Conservation (phyloP, 2,888 invertebrate species). For the Dorcus parallelipipedus region DNA sequence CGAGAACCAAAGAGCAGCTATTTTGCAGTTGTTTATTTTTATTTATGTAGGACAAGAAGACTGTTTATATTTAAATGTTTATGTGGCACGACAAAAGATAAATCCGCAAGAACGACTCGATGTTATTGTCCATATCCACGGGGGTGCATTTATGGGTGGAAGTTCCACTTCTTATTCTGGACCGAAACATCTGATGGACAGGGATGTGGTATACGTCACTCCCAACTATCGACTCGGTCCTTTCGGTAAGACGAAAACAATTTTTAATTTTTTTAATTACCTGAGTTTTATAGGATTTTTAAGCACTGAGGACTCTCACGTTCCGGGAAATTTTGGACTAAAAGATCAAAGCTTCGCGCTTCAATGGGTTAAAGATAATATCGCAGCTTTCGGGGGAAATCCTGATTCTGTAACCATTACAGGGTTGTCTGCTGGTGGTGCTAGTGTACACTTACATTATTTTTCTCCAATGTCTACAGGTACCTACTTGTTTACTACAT, state of each 20-base stretch:
- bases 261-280: neutral
- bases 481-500: slow-evolving; percentile 5
- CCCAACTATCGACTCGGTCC: slow-evolving; percentile 66
- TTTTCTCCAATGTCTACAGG: slow-evolving; percentile 40
- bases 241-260: slow-evolving; percentile 47
- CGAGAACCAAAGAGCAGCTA: no score
- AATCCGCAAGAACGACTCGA: slow-evolving; percentile 43
- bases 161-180: slow-evolving; percentile 50
- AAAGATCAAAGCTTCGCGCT: slow-evolving; percentile 44
- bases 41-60: slow-evolving; percentile 54
- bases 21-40: no score
- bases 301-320: slow-evolving; percentile 41
- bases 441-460: slow-evolving; percentile 44
- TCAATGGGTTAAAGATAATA: slow-evolving; percentile 42
- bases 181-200: slow-evolving; percentile 57
- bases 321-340: slow-evolving; percentile 44
- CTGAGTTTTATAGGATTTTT: slow-evolving; percentile 31
- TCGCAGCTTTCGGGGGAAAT: slow-evolving; percentile 44
- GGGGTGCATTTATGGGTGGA: slow-evolving; percentile 63
- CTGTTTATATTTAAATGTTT: slow-evolving; percentile 60
- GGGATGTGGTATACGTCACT: slow-evolving; percentile 60
- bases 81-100: slow-evolving; percentile 47
- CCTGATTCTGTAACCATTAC: slow-evolving; percentile 41
- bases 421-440: slow-evolving; percentile 43
- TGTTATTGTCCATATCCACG: slow-evolving; percentile 61